phyloP scores from a whole-genome alignment of 2,113 vertebrate species.

The Corythaixoides concolor region DNA sequence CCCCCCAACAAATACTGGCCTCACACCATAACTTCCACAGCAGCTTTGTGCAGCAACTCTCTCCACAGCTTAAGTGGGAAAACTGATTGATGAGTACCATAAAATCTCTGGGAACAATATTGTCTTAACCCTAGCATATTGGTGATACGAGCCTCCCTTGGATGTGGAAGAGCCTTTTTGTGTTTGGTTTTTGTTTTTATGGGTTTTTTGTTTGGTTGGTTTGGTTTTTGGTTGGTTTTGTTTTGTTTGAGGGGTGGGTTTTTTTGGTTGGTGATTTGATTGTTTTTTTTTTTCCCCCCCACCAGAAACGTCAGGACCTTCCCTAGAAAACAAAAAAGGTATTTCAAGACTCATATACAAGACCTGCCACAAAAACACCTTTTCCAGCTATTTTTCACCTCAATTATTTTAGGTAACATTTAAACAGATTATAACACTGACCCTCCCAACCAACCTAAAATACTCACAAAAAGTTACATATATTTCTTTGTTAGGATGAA shows the following conservation, averaged over 20 bases:
- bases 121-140: not conserved
- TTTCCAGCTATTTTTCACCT: not conserved
- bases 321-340: not conserved
- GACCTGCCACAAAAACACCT: not conserved
- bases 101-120: not conserved
- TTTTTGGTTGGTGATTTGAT: too few species aligned
- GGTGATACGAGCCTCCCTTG: not conserved
- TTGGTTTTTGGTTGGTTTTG: too few species aligned
- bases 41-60: not conserved
- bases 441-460: not conserved
- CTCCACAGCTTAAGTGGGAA: not conserved
- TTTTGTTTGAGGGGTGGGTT: not conserved
- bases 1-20: not conserved
- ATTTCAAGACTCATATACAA: not conserved
- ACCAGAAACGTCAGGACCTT: not conserved
- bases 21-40: not conserved
- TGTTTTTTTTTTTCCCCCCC: too few species aligned
- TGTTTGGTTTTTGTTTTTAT: not conserved
- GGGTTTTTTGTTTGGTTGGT: too few species aligned
- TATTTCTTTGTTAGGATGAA: not conserved
- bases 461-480: not conserved
- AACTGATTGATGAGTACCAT: not conserved
- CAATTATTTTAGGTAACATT: not conserved
- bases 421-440: not conserved
- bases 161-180: not conserved